Evolutionary conservation across 2,888 invertebrate species (phyloP), one percentile per base, ranked within the genome.

Genomic region (Empis livida): DNA sequence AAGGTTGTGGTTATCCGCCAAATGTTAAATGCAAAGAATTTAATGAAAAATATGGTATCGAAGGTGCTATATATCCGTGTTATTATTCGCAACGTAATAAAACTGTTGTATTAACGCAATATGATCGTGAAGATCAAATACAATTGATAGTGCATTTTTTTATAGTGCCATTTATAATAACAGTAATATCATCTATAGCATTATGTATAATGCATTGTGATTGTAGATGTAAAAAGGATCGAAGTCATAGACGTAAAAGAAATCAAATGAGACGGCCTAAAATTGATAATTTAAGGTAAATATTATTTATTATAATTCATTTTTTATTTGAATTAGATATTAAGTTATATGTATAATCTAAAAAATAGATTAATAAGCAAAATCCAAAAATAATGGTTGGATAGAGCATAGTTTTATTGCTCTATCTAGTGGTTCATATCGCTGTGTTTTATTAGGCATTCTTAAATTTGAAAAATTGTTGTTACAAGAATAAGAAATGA

Each of bases 1-100:
- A 91, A 71, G 91, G 90, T 43, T 91, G 91, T 64, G 90, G 90
- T 23, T 91, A 90, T 70, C 90, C 91, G 40, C 90, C 91, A 2
- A 77, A 80, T 59, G 89, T 90, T 27, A 88, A 88, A 64, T 91
- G 91, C 65, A 80, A 88, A 47, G 75, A 75, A 57, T 84, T 84
- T 59, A 79, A 82, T 45, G 75, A 76, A 54, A 80, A 83, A 56
- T 90, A 83, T 62, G 87, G 86, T 35, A 78, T 75, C 59, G 76
- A 77, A 56, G 76, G 84, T 50, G 82, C 82, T 59, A 77, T 80
- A 51, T 91, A 87, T 67, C 89, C 90, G 42, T 92, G 91, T 64
- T 90, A 82, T 70, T 90, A 89, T 69, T 89, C 89, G 68, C 76
- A 84, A 59, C 84, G 86, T 58, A 89, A 90, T 65, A 79, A 78